A percentile compares a stretch with the other conserved stretches of the same genome.
Evolutionary conservation across 2,888 invertebrate species (phyloP).

Genomic region (Eledona agricola): DNA sequence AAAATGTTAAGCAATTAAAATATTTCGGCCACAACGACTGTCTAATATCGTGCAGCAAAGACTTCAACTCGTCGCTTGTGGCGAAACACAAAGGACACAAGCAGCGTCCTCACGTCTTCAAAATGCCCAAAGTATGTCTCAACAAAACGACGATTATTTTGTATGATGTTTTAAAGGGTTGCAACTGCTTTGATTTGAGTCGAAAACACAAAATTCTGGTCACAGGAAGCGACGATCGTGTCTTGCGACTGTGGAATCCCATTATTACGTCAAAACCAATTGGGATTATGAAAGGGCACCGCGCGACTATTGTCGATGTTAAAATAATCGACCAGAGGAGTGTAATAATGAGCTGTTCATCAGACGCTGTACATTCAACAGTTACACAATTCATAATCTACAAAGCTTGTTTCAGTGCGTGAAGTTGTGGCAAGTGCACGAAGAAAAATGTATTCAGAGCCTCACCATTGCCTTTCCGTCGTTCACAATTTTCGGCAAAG

Average conservation of each 20-base stretch:
- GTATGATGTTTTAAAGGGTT: constrained; percentile 59
- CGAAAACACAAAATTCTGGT: constrained; percentile 64
- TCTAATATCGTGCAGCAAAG: constrained; percentile 68
- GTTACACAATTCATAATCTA: constrained; percentile 5
- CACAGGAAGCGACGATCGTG: constrained; percentile 67
- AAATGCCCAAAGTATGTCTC: constrained; percentile 65
- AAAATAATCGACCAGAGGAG: constrained; percentile 64
- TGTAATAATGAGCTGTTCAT: constrained; percentile 66
- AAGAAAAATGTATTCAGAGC: constrained; percentile 67
- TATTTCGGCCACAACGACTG: constrained; percentile 64
- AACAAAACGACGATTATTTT: not conserved
- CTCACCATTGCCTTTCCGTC: constrained; percentile 68
- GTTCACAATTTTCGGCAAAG: constrained; percentile 67
- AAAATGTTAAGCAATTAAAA: constrained; percentile 63
- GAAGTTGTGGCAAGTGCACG: constrained; percentile 69
- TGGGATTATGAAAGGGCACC: constrained; percentile 57
- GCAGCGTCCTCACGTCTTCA: constrained; percentile 66
- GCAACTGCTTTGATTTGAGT: constrained; percentile 67
- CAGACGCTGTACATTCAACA: constrained; percentile 63
- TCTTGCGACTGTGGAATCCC: constrained; percentile 68
- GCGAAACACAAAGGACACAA: constrained; percentile 64
- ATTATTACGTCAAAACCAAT: constrained; percentile 60
- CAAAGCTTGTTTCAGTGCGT: constrained; percentile 60
- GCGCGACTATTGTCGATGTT: constrained; percentile 65
- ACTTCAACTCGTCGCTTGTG: constrained; percentile 64